Evolutionary conservation across 2,113 vertebrate species (phyloP).

Genomic region (Bolborhynchus lineola): DNA sequence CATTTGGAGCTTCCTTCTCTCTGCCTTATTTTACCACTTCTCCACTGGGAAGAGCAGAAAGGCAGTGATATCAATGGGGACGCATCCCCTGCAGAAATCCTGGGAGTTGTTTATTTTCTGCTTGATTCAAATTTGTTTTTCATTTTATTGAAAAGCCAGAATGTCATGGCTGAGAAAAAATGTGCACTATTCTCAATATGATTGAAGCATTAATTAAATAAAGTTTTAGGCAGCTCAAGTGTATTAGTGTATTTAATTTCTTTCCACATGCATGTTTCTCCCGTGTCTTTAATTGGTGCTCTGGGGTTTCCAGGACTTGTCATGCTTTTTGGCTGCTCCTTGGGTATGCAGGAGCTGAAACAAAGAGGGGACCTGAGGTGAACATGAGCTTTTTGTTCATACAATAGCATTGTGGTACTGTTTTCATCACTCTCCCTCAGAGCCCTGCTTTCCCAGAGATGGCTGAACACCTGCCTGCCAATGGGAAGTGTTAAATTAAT

Average conservation of each 20-base stretch:
- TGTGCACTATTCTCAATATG: neutral
- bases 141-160: neutral
- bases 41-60: neutral
- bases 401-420: neutral
- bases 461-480: neutral
- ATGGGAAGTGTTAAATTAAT: neutral
- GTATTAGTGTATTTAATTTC: neutral
- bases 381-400: neutral
- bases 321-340: neutral
- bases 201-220: neutral
- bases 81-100: neutral
- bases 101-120: neutral
- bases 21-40: fast-evolving
- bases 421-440: no score
- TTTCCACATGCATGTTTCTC: neutral
- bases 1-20: neutral
- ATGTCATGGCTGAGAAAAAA: neutral
- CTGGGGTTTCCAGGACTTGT: neutral
- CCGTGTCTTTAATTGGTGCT: neutral
- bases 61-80: fast-evolving
- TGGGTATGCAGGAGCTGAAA: neutral
- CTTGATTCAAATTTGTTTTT: neutral
- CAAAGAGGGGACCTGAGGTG: neutral
- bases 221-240: neutral
- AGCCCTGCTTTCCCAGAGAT: neutral